Conservation (phyloP, 2,113 vertebrate genomes). For the Naja naja region DNA sequence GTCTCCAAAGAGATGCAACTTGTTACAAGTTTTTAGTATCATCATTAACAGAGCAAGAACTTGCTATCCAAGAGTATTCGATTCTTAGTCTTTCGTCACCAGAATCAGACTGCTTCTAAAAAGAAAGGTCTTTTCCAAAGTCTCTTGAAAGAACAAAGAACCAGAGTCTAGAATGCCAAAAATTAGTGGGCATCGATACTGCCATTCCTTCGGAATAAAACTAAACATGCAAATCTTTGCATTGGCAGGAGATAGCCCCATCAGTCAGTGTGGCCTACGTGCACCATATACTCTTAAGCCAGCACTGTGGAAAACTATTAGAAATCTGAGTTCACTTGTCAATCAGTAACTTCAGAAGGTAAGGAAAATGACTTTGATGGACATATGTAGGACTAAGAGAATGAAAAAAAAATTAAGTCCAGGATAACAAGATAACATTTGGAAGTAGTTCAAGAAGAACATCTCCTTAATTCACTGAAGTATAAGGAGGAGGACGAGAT, state of each 20-base stretch:
- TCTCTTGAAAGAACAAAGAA: background rate
- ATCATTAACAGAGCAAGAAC: background rate
- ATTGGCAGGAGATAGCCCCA: background rate
- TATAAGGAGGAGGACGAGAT: background rate
- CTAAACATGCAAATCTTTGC: background rate
- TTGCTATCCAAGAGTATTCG: background rate
- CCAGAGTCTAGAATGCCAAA: background rate
- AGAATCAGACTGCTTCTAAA: background rate
- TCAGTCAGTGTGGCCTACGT: background rate
- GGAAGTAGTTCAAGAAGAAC: background rate
- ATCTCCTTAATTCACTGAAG: background rate
- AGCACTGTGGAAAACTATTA: background rate
- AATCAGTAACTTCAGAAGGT: background rate
- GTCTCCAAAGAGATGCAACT: background rate
- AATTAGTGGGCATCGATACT: background rate
- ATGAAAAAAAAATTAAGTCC: background rate
- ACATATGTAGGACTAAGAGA: background rate
- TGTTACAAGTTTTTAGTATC: background rate
- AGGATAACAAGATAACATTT: background rate
- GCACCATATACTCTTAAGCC: background rate
- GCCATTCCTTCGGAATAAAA: background rate
- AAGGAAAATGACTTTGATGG: background rate
- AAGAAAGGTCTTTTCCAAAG: background rate
- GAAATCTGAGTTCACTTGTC: background rate
- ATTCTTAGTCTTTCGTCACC: background rate